Percentiles rank a stretch among this genome's conserved stretches.
Conservation (phyloP, 2,797 vertebrate species). For the Urocyon cinereoargenteus region DNA sequence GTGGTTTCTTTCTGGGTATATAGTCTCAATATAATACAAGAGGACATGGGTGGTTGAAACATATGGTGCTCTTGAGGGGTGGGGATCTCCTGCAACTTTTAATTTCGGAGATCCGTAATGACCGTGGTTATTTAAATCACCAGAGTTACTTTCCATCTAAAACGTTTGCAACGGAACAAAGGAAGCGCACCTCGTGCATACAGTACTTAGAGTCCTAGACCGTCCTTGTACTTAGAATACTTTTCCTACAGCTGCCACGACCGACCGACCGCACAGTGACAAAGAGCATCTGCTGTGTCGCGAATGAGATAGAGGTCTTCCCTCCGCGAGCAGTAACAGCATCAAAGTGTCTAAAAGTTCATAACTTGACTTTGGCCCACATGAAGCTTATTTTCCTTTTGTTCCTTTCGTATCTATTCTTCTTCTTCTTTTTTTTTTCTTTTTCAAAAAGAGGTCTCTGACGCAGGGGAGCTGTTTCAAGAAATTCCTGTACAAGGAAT, state of each 20-base stretch:
- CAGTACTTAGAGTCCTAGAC: background rate
- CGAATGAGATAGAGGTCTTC: constrained; percentile 60
- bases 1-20: background rate
- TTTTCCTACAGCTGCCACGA: constrained; percentile 61
- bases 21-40: background rate
- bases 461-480: constrained; percentile 16
- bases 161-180: constrained; percentile 41
- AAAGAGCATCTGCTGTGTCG: constrained; percentile 68
- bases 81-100: background rate
- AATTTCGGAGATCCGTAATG: constrained; percentile 50
- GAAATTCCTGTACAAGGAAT: constrained; percentile 32
- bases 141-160: constrained; percentile 37
- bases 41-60: background rate
- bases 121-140: constrained; percentile 52
- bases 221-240: background rate
- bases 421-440: background rate
- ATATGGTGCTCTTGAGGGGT: background rate
- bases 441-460: background rate
- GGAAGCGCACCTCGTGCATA: background rate
- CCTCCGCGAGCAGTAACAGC: background rate
- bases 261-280: constrained; percentile 47
- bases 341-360: constrained; percentile 68
- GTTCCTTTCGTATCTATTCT: background rate
- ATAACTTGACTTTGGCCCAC: background rate
- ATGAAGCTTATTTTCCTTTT: constrained; percentile 36